Percentiles rank a stretch among this genome's conserved stretches.
These are phyloP conservation scores for Bembecia ichneumoniformis DNA, from an alignment of 2,888 invertebrate genomes.

Conservation along the genomic window DNA sequence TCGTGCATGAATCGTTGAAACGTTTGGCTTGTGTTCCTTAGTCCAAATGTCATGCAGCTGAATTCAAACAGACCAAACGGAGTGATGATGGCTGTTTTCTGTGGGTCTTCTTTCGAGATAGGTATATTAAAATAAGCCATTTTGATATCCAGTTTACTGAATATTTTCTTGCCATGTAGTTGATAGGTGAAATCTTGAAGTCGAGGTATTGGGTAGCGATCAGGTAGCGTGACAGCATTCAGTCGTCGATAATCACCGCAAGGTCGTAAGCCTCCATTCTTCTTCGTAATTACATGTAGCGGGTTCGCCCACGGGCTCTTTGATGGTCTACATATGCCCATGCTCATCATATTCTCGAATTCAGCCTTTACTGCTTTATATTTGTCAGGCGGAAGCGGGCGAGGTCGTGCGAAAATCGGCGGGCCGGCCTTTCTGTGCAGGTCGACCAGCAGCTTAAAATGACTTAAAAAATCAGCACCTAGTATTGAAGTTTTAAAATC, in stretches of 20 bases:
- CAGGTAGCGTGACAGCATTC: conserved; percentile 13
- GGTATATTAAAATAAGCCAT: conserved; percentile 8
- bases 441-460: conserved; percentile 9
- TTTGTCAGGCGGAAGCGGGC: conserved; percentile 5
- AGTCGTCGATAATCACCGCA: conserved; percentile 22
- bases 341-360: conserved; percentile 11
- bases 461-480: conserved; percentile 10
- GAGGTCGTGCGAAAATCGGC: conserved; percentile 1
- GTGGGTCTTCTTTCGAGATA: conserved; percentile 6
- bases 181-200: conserved; percentile 9
- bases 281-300: conserved; percentile 22
- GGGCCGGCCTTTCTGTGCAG: conserved; percentile 5
- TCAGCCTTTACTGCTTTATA: conserved; percentile 10
- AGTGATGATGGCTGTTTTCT: conserved; percentile 9
- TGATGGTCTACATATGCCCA: conserved; percentile 16
- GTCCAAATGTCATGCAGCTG: conserved; percentile 24
- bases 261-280: conserved; percentile 12
- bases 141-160: conserved; percentile 7
- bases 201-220: conserved; percentile 11
- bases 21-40: conserved; percentile 28
- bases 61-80: conserved; percentile 25
- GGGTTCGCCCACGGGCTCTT: conserved; percentile 17
- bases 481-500: conserved; percentile 11
- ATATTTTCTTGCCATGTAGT: conserved; percentile 7
- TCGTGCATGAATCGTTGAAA: conserved; percentile 21